Conservation (phyloP, 2,888 invertebrate genomes). For the Hecatera dysodea region DNA sequence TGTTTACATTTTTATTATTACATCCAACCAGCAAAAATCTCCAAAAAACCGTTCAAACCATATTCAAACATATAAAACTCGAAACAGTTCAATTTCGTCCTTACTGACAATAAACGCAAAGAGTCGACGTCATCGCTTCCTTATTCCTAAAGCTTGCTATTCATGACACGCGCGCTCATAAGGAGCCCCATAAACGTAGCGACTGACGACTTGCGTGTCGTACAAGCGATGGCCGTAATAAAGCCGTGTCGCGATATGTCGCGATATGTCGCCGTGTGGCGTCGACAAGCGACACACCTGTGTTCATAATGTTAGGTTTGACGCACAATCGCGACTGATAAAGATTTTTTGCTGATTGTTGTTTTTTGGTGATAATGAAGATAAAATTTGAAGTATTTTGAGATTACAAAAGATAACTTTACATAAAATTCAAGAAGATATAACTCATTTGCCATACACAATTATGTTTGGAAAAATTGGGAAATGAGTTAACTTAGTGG, state of each 20-base stretch:
- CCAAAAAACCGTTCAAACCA: conserved; percentile 34
- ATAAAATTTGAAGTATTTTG: conserved; percentile 21
- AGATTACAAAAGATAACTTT: background rate
- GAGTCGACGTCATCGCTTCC: conserved; percentile 58
- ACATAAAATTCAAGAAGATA: background rate
- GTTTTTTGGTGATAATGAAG: conserved; percentile 37
- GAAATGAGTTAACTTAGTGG: too few species aligned
- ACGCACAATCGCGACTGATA: conserved; percentile 27
- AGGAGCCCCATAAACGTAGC: conserved; percentile 63
- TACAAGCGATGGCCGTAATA: conserved; percentile 70
- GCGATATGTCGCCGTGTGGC: conserved; percentile 65
- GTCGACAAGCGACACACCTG: conserved; percentile 72
- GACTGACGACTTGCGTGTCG: conserved; percentile 68
- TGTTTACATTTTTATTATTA: background rate
- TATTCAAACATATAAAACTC: conserved; percentile 45
- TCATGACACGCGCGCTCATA: conserved; percentile 69
- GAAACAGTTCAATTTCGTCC: conserved; percentile 32
- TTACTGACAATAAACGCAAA: conserved; percentile 57
- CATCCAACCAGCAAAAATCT: background rate
- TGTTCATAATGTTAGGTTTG: conserved; percentile 59
- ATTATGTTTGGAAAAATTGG: too few species aligned
- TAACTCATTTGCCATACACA: background rate
- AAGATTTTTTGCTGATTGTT: background rate
- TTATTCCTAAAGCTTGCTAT: conserved; percentile 63
- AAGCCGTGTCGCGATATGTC: conserved; percentile 65